phyloP scores from a whole-genome alignment of 2,797 vertebrate genomes.

The Ambastaia sidthimunki region DNA sequence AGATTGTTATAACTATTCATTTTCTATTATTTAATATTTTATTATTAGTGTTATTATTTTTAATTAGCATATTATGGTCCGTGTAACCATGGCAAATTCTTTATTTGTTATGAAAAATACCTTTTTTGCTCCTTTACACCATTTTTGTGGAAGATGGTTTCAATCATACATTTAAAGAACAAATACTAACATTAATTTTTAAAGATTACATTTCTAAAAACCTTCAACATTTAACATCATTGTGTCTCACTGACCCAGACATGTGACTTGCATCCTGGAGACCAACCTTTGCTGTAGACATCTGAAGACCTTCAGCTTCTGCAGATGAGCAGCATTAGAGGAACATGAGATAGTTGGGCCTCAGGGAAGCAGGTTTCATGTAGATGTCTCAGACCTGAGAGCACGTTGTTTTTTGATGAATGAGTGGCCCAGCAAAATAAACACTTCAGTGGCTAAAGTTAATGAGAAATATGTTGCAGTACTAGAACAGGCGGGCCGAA shows the following conservation, averaged over 20 bases:
- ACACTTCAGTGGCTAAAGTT: conserved; percentile 53
- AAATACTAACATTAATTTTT: too few relatives aligned
- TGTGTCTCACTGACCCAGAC: background rate
- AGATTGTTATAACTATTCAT: too few relatives aligned
- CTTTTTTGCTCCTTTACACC: too few relatives aligned
- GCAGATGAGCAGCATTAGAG: conserved; percentile 32
- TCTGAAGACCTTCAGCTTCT: conserved; percentile 3
- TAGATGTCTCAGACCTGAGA: conserved; percentile 44
- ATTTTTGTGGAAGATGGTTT: too few relatives aligned
- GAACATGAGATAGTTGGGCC: conserved; percentile 31
- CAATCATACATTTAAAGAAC: too few relatives aligned
- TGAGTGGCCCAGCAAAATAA: conserved; percentile 45
- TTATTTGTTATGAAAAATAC: too few relatives aligned
- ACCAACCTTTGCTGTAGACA: background rate
- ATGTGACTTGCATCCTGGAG: background rate
- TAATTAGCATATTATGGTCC: too few relatives aligned
- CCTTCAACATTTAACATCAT: background rate
- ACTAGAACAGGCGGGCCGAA: conserved; percentile 32
- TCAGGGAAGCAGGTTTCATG: conserved; percentile 38
- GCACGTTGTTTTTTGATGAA: conserved; percentile 57
- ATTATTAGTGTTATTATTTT: too few relatives aligned
- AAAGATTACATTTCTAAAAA: too few relatives aligned
- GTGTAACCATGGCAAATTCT: too few relatives aligned
- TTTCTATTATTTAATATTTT: too few relatives aligned
- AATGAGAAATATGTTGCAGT: conserved; percentile 59